Conservation (phyloP, 2,113 vertebrate species). For the Stictonetta naevosa region DNA sequence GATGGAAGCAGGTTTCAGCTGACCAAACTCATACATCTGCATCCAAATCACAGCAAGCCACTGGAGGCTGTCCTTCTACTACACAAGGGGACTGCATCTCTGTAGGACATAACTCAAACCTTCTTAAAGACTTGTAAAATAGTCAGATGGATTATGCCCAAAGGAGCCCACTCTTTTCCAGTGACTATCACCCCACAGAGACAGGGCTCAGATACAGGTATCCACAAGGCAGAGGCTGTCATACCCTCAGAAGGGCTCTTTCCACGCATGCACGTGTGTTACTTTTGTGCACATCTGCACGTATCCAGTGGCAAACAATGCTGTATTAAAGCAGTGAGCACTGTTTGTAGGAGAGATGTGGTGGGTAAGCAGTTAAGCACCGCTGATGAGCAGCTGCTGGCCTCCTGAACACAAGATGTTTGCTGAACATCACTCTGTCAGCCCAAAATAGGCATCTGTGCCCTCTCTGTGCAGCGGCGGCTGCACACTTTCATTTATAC, state of each 20-base stretch:
- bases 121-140: background rate
- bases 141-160: background rate
- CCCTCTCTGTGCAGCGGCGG: background rate
- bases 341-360: background rate
- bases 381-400: constrained; percentile 34
- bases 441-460: background rate
- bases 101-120: background rate
- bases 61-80: background rate
- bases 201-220: background rate
- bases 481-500: background rate
- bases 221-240: background rate
- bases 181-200: background rate
- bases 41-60: background rate
- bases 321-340: background rate
- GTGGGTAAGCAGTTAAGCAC: background rate
- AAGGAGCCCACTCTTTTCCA: background rate
- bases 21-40: background rate
- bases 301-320: background rate
- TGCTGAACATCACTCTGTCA: constrained; percentile 14
- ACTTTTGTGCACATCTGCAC: background rate
- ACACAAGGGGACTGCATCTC: fast-evolving
- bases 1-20: background rate
- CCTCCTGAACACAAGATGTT: background rate
- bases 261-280: fast-evolving
- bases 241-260: background rate